Evolutionary conservation across 1,140 invertebrate species (phyloP).

Genomic region (Lepidurus arcticus): DNA sequence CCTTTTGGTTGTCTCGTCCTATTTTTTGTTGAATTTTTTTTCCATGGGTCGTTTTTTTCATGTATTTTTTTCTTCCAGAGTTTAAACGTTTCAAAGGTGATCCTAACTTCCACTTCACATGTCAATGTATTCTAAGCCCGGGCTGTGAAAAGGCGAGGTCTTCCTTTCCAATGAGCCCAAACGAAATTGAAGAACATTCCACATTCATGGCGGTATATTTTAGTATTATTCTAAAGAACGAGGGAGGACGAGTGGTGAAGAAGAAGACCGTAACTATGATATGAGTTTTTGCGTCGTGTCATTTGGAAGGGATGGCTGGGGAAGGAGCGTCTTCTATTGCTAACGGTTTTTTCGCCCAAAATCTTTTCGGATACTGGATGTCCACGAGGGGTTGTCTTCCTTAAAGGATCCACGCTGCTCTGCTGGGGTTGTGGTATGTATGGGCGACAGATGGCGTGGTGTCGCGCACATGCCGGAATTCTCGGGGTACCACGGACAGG

Average conservation of each 20-base stretch:
- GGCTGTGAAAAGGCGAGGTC: too few relatives aligned
- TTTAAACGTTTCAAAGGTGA: too few relatives aligned
- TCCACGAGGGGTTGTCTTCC: not conserved
- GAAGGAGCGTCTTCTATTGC: conserved; percentile 1
- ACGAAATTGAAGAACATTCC: not conserved
- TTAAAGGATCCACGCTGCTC: not conserved
- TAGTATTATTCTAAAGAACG: not conserved
- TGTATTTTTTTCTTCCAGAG: not conserved
- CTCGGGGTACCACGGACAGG: not conserved
- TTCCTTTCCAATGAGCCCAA: too few relatives aligned
- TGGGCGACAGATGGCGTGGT: not conserved
- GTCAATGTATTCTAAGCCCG: too few relatives aligned
- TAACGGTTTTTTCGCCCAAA: not conserved
- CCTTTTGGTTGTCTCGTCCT: not conserved
- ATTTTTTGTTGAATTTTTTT: not conserved
- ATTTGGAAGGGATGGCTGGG: not conserved
- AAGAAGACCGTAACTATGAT: not conserved
- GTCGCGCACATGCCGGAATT: not conserved
- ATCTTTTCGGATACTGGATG: not conserved
- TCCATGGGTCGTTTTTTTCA: not conserved
- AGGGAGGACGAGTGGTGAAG: not conserved
- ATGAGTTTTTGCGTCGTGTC: conserved; percentile 5
- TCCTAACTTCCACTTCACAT: too few relatives aligned
- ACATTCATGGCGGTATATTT: not conserved
- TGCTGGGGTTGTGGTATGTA: conserved; percentile 1